Evolutionary conservation across 2,888 invertebrate genomes (phyloP).

Genomic region (Charanyca ferruginea): DNA sequence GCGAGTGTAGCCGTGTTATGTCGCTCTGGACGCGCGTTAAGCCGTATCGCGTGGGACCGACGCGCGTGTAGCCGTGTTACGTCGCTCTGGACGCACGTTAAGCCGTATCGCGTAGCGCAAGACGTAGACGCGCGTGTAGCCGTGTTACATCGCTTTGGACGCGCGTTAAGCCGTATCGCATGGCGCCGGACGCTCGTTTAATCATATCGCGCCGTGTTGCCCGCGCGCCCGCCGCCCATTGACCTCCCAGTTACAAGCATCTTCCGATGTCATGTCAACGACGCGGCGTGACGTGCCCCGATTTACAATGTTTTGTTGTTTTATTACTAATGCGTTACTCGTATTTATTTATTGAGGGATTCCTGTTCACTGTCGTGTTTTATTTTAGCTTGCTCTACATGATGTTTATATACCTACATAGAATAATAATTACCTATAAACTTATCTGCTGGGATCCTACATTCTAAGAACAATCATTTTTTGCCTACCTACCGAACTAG

Average conservation of each 20-base stretch:
- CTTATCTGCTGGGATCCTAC: too few species aligned
- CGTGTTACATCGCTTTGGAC: too few species aligned
- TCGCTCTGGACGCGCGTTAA: too few species aligned
- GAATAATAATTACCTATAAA: neutral
- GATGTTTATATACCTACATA: neutral
- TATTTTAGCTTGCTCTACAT: neutral
- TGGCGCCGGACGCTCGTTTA: neutral
- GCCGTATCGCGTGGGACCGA: too few species aligned
- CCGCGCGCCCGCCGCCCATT: slow-evolving; percentile 43
- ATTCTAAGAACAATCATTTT: too few species aligned
- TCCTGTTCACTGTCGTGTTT: slow-evolving; percentile 9
- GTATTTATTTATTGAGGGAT: slow-evolving; percentile 17
- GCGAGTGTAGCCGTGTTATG: too few species aligned
- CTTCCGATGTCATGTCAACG: slow-evolving; percentile 31
- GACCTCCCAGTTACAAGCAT: slow-evolving; percentile 40
- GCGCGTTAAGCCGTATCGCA: neutral
- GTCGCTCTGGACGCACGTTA: too few species aligned
- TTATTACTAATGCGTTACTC: slow-evolving; percentile 13
- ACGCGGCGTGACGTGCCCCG: slow-evolving; percentile 39
- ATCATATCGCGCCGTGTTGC: neutral
- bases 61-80: too few species aligned
- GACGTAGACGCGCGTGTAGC: too few species aligned
- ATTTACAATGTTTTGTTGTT: slow-evolving; percentile 33
- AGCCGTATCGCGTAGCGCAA: too few species aligned
- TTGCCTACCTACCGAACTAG: neutral